phyloP scores from a whole-genome alignment of 2,888 invertebrate species.

The Pemphredon lugubris region DNA sequence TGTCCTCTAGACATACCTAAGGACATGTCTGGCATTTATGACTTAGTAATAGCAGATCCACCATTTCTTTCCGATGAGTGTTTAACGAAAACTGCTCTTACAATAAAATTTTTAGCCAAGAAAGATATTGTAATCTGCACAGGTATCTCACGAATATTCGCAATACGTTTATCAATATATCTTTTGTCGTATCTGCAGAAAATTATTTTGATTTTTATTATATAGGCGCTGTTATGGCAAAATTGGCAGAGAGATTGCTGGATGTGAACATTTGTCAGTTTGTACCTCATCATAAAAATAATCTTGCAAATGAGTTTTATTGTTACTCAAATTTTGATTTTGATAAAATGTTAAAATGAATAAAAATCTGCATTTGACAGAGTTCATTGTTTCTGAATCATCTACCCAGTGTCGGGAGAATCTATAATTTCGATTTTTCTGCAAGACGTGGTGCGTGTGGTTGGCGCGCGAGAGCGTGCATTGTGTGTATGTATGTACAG shows the following conservation, averaged over 20 bases:
- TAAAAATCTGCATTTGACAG: constrained; percentile 1
- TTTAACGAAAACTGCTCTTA: constrained; percentile 90
- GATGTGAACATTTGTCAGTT: constrained; percentile 86
- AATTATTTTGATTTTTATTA: constrained; percentile 13
- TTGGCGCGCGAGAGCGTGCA: too few species aligned
- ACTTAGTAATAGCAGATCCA: constrained; percentile 95
- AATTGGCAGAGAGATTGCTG: constrained; percentile 85
- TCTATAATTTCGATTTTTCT: too few species aligned
- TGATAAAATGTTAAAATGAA: constrained; percentile 77
- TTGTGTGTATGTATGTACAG: too few species aligned
- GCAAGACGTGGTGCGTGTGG: too few species aligned
- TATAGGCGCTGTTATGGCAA: constrained; percentile 89
- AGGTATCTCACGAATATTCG: too few species aligned
- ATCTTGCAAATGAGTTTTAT: constrained; percentile 95
- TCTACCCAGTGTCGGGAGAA: background rate
- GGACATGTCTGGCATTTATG: constrained; percentile 85
- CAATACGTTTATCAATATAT: too few species aligned
- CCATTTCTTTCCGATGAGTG: constrained; percentile 97
- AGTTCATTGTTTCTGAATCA: background rate
- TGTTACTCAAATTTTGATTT: constrained; percentile 95
- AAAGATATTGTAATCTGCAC: constrained; percentile 93
- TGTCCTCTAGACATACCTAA: constrained; percentile 86
- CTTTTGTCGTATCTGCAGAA: constrained; percentile 4
- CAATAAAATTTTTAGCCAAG: constrained; percentile 88
- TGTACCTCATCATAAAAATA: constrained; percentile 91